These are phyloP conservation scores for Cactoblastis cactorum DNA, from an alignment of 2,888 invertebrate species.

Conservation along the genomic window DNA sequence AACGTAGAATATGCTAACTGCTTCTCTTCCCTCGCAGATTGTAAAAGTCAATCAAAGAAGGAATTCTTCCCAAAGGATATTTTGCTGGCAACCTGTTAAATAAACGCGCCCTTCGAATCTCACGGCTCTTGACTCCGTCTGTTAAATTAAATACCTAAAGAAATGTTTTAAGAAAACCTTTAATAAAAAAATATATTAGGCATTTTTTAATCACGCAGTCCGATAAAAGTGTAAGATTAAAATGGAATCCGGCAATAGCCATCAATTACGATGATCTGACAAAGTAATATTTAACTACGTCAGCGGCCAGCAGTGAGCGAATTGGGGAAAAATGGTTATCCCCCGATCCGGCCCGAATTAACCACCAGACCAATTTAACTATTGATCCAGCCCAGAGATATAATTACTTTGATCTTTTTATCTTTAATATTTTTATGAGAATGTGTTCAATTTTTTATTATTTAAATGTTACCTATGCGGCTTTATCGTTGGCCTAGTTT, in stretches of 20 bases:
- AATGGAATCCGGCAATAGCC: not conserved
- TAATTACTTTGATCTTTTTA: not conserved
- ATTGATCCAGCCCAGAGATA: not conserved
- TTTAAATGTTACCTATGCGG: no score
- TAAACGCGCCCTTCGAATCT: no score
- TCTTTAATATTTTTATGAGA: not conserved
- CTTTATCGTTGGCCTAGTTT: no score
- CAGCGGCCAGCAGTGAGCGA: not conserved
- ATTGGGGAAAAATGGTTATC: not conserved
- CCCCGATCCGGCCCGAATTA: not conserved
- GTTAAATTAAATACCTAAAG: no score
- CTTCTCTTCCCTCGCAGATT: no score
- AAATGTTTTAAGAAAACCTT: no score
- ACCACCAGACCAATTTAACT: not conserved
- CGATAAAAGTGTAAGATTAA: not conserved
- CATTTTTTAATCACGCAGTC: not conserved
- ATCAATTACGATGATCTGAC: constrained; percentile 1
- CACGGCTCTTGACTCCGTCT: no score
- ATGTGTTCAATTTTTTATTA: no score
- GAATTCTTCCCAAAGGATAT: no score
- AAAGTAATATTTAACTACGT: constrained; percentile 1
- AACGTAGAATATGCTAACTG: no score
- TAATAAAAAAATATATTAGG: not conserved
- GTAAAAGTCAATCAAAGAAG: no score
- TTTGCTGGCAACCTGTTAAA: no score